These are phyloP conservation scores for Cetonia aurata DNA, from an alignment of 2,888 invertebrate genomes.

Conservation along the genomic window DNA sequence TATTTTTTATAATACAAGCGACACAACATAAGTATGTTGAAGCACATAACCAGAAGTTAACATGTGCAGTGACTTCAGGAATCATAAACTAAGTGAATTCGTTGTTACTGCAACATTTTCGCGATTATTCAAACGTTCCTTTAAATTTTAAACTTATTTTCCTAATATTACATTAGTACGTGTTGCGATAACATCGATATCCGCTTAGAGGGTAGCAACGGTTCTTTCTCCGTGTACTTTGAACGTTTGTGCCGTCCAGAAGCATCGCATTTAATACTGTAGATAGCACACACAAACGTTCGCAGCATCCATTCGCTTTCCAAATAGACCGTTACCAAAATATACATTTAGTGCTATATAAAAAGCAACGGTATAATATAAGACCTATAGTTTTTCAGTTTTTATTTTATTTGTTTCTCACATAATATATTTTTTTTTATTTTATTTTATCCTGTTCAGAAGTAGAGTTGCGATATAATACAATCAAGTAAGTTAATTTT, in stretches of 20 bases:
- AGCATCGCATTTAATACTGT: slow-evolving; percentile 47
- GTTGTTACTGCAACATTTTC: slow-evolving; percentile 52
- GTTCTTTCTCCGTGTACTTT: slow-evolving; percentile 11
- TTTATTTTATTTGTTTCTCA: slow-evolving; percentile 13
- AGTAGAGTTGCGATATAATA: slow-evolving; percentile 38
- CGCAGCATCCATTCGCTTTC: slow-evolving; percentile 22
- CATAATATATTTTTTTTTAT: no score
- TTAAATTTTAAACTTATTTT: neutral
- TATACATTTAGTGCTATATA: slow-evolving; percentile 53
- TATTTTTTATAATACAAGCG: slow-evolving; percentile 66
- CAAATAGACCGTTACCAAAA: slow-evolving; percentile 42
- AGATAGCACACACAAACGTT: slow-evolving; percentile 43
- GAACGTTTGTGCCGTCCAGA: slow-evolving; percentile 22
- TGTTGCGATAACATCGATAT: slow-evolving; percentile 44
- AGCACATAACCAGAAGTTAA: slow-evolving; percentile 62
- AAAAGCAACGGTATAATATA: slow-evolving; percentile 54
- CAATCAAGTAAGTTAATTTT: slow-evolving; percentile 36
- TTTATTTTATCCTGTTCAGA: slow-evolving; percentile 39
- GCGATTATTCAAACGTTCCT: neutral
- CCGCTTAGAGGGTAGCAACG: slow-evolving; percentile 40
- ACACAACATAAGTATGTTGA: slow-evolving; percentile 65
- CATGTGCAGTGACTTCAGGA: slow-evolving; percentile 57
- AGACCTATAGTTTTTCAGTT: slow-evolving; percentile 52
- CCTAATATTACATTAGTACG: slow-evolving; percentile 13
- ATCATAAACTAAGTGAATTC: slow-evolving; percentile 51